Percentiles rank a stretch among this genome's conserved stretches.
These are phyloP conservation scores for Apodemus sylvaticus DNA, from an alignment of 2,113 vertebrate species.

Conservation along the genomic window DNA sequence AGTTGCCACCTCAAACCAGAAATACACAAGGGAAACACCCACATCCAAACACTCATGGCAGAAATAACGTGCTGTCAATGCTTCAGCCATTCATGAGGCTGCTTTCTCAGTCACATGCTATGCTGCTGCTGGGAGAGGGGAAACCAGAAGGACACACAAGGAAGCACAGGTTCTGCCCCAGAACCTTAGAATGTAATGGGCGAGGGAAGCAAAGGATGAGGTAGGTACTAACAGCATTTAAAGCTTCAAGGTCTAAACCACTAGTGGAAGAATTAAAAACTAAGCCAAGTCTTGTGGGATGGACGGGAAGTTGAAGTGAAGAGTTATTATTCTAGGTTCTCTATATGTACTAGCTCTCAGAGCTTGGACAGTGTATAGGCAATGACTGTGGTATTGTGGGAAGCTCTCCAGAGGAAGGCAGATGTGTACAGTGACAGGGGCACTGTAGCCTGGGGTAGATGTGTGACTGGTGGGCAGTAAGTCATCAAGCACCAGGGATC, in stretches of 20 bases:
- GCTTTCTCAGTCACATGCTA: too few relatives aligned
- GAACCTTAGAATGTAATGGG: background rate
- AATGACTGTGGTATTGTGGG: accelerated
- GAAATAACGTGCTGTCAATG: background rate
- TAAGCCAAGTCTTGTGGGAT: background rate
- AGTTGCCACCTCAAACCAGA: background rate
- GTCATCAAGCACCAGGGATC: too few relatives aligned
- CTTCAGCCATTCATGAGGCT: background rate
- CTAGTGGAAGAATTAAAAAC: background rate
- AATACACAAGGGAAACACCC: background rate
- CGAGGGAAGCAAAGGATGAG: background rate
- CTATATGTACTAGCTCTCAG: background rate
- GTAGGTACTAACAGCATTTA: background rate
- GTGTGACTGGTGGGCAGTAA: accelerated
- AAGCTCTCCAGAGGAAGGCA: background rate
- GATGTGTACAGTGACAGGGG: too few relatives aligned
- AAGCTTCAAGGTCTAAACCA: background rate
- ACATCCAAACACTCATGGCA: background rate
- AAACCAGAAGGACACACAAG: background rate
- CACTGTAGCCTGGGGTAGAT: background rate
- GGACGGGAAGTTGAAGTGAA: background rate
- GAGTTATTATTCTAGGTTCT: background rate
- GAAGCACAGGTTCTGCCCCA: background rate
- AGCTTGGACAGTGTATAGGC: accelerated
- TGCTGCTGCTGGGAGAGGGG: background rate